phyloP scores from a whole-genome alignment of 2,797 vertebrate genomes.

The Chrysolophus pictus region DNA sequence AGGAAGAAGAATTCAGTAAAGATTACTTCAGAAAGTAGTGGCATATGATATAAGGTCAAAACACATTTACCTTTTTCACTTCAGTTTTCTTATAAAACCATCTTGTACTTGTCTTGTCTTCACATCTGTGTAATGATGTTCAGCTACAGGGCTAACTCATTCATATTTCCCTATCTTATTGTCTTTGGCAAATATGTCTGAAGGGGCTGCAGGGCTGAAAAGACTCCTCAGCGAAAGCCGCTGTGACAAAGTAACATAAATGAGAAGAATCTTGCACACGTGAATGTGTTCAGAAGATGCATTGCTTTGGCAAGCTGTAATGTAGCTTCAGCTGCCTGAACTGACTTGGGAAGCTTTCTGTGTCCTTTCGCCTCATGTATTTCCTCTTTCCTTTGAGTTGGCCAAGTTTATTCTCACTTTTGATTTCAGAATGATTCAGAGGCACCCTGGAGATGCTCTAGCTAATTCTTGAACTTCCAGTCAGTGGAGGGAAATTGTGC shows the following conservation, averaged over 20 bases:
- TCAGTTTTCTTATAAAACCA: constrained; percentile 62
- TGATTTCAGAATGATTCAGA: constrained; percentile 14
- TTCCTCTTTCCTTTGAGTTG: constrained; percentile 34
- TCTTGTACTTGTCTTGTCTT: constrained; percentile 61
- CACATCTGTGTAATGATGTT: constrained; percentile 62
- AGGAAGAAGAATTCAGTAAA: constrained; percentile 56
- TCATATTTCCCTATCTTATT: constrained; percentile 57
- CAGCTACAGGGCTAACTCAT: constrained; percentile 68
- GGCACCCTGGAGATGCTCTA: neutral
- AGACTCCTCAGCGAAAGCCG: constrained; percentile 52
- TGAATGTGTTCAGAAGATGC: constrained; percentile 35
- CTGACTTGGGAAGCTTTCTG: neutral
- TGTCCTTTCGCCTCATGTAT: constrained; percentile 21
- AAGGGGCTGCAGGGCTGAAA: constrained; percentile 65
- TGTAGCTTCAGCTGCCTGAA: neutral
- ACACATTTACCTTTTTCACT: constrained; percentile 70
- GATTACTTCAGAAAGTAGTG: constrained; percentile 58
- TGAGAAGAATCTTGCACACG: constrained; percentile 33
- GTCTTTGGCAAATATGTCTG: constrained; percentile 62
- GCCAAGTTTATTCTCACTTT: constrained; percentile 29
- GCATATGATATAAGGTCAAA: constrained; percentile 59
- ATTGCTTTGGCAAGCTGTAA: constrained; percentile 51
- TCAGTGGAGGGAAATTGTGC: neutral
- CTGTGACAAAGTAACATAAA: constrained; percentile 71
- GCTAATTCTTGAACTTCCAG: constrained; percentile 13